Conservation (phyloP, 2,888 invertebrate species). For the Ypsolopha sequella region DNA sequence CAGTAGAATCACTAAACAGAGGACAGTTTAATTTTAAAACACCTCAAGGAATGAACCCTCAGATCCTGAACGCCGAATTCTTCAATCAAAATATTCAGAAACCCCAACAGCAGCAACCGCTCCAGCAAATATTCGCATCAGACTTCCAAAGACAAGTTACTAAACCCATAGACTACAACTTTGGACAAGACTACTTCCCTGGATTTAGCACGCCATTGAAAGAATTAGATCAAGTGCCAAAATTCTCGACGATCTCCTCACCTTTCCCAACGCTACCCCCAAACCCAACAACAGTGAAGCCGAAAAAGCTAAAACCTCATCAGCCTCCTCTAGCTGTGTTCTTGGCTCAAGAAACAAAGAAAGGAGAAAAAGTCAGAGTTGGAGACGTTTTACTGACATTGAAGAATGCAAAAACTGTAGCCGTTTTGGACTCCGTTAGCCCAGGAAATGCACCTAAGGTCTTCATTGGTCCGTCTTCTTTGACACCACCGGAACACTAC, state of each 20-base stretch:
- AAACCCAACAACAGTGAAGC: conserved; percentile 43
- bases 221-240: conserved; percentile 40
- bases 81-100: conserved; percentile 34
- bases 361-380: conserved; percentile 68
- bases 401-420: conserved; percentile 79
- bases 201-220: conserved; percentile 39
- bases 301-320: conserved; percentile 79
- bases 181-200: conserved; percentile 35
- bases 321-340: conserved; percentile 89
- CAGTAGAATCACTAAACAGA: conserved; percentile 78
- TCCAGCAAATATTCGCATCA: conserved; percentile 27
- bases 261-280: conserved; percentile 51
- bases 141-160: conserved; percentile 34
- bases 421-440: conserved; percentile 81
- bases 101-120: conserved; percentile 14
- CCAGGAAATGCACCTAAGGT: conserved; percentile 78
- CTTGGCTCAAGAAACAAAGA: conserved; percentile 68
- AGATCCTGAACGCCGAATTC: conserved; percentile 34
- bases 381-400: conserved; percentile 78
- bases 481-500: conserved; percentile 78
- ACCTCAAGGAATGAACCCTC: conserved; percentile 26
- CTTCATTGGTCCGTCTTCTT: conserved; percentile 84
- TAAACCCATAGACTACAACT: conserved; percentile 30
- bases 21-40: conserved; percentile 54
- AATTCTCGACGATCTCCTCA: conserved; percentile 43